Evolutionary conservation across 2,888 invertebrate species (phyloP).

Genomic region (Caenorhabditis sinica): DNA sequence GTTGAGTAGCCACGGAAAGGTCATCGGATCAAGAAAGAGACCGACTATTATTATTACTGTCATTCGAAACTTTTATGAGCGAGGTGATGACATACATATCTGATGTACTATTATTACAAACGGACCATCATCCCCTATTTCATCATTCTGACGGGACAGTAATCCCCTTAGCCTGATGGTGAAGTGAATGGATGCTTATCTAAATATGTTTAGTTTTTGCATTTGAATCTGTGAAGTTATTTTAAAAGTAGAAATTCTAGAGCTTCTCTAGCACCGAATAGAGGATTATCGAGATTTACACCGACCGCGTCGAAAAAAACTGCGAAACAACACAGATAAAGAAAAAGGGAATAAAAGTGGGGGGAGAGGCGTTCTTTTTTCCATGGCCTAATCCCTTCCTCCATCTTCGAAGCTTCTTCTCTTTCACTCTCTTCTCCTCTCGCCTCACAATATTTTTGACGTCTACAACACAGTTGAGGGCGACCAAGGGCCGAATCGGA

Average conservation of each 20-base stretch:
- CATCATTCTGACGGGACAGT: constrained; percentile 2
- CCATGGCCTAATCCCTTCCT: constrained; percentile 45
- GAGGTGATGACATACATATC: background rate
- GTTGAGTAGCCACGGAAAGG: constrained; percentile 15
- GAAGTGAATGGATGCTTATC: background rate
- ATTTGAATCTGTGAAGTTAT: too few species aligned
- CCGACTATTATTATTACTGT: background rate
- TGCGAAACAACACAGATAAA: constrained; percentile 20
- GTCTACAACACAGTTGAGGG: constrained; percentile 27
- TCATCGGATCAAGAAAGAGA: constrained; percentile 12
- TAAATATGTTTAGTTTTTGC: too few species aligned
- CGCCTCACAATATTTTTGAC: constrained; percentile 40
- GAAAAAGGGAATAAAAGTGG: constrained; percentile 7
- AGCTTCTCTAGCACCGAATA: constrained; percentile 16
- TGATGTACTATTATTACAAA: background rate
- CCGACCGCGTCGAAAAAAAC: constrained; percentile 13
- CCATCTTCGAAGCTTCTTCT: constrained; percentile 40
- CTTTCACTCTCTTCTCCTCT: constrained; percentile 6
- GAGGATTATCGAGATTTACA: constrained; percentile 6
- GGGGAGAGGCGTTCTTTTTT: constrained; percentile 46
- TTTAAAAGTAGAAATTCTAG: constrained; percentile 7
- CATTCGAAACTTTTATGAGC: constrained; percentile 45
- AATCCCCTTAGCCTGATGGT: background rate
- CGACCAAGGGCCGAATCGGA: constrained; percentile 13
- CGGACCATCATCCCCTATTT: background rate